Base-by-base conservation (phyloP, 2,113 vertebrate genomes). In the Nesogale talazaci region DNA sequence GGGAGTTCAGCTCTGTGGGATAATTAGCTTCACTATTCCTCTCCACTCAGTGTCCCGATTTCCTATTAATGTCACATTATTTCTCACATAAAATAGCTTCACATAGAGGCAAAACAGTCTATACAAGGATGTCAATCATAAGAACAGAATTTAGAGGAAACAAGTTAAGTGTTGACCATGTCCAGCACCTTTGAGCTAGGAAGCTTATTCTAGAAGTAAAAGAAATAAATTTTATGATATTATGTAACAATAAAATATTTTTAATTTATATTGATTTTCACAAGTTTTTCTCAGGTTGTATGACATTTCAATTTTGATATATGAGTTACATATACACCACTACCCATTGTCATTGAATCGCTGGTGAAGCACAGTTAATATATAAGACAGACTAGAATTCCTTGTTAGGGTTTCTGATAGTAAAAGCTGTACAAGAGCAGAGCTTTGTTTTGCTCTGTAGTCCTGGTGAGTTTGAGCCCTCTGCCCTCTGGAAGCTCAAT, bases 1-100 rank as follows among this genome's bases (percentile, higher is more conserved):
- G 15, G 27, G 80, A 95, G 11, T 95, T 84, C 56, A 89, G 81
- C 20, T 78, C 25, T 40, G 40, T 83, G 57, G 7, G 6, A 76
- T 67, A 92, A 63, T 75, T 36, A 57, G 9, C 22, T 40, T 87
- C 6, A 87, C 4, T 77, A 56, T 76, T 91, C 94, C 90, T 81
- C 61, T 87, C 29, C 78, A 81, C 77, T 76, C 90, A 84, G 40
- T 72, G 15, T 59, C 80, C 77, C 63, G 6, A n/a, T 77, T 94
- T 95, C 34, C 42, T 74, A 2, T 61, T 61, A 82, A 78, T 15
- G 15, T 84, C 14, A 78, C 12, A 80, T 72, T 77, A 25, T 74
- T 89, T 88, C 12, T 40, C 36, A 78, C 15, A 77, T 82, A 52
- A 34, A 4, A 74, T 74, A 19, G 81, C 38, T 93, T 91, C 61